Evolutionary conservation across 2,113 vertebrate species (phyloP), one percentile per base, ranked within the genome.

Genomic region (Callaeas wilsoni): DNA sequence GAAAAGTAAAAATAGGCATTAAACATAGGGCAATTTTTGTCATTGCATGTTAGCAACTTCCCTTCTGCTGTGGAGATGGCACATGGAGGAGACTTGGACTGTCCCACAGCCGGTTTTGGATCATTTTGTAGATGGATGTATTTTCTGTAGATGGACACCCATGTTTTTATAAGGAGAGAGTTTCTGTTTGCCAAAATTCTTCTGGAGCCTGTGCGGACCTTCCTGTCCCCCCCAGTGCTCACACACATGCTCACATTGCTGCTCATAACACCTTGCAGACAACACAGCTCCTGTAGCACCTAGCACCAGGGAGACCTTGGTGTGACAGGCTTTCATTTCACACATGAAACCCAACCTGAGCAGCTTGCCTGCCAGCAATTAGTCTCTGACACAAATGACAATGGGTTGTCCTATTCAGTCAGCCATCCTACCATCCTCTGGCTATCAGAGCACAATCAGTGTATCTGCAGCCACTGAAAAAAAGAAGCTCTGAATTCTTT

Each of bases 1-100:
- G 39, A 81, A 35, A 35, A 69, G 57, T 77, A 68, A 95, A 95
- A 94, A 89, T 20, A 93, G 70, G 60, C 76, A 88, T 90, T 84
- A 90, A 84, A 90, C 56, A 74, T 32, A 74, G 59, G 79, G 75
- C 44, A 87, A 55, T 64, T 78, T 20, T 44, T 84, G 75, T 42
- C 57, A 60, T n/a, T 79, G 47, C 47, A 33, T 2, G 9, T 78
- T 32, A 74, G 50, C 64, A 84, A 41, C 37, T 55, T 75, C 39
- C 44, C 63, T 79, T 39, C 79, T 93, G 52, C 65, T 70, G 78
- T 2, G 7, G 81, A 59, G 62, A 70, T 57, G 80, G 44, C 2
- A 4, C 29, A 49, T 33, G 50, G 53, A 75, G 37, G 74, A 87
- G n/a, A 25, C 73, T 22, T 55, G 27, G 44, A 37, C 37, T 49